Percentiles rank a stretch among this genome's conserved stretches.
Evolutionary conservation across 2,888 invertebrate genomes (phyloP).

Genomic region (Drosophila gaucha): DNA sequence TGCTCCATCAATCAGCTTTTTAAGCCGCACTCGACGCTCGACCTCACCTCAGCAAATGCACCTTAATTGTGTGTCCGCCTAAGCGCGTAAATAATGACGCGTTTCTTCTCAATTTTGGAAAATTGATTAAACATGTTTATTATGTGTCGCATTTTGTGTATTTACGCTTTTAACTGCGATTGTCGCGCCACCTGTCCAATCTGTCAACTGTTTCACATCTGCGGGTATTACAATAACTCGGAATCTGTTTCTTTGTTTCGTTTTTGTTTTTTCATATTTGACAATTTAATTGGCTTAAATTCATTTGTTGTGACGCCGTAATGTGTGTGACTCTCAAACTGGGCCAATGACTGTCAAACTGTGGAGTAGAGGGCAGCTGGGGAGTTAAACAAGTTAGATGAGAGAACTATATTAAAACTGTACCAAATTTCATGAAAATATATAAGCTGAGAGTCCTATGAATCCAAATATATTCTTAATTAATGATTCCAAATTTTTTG

Average conservation of each 20-base stretch:
- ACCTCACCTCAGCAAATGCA: constrained; percentile 11
- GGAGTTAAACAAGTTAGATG: neutral
- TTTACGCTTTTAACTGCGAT: constrained; percentile 20
- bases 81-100: constrained; percentile 58
- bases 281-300: constrained; percentile 63
- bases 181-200: constrained; percentile 49
- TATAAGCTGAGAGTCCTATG: neutral
- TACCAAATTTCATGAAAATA: neutral
- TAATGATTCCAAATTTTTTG: constrained; percentile 36
- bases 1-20: constrained; percentile 40
- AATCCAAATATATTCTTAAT: too few relatives aligned
- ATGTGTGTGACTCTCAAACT: constrained; percentile 18
- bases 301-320: constrained; percentile 46
- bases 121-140: constrained; percentile 43
- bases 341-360: constrained; percentile 11
- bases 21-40: constrained; percentile 41
- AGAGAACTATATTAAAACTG: too few relatives aligned
- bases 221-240: constrained; percentile 2
- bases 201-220: constrained; percentile 45
- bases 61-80: constrained; percentile 37
- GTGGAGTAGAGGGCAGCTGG: neutral
- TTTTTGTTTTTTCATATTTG: constrained; percentile 19
- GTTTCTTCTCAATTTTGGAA: constrained; percentile 13
- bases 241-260: constrained; percentile 18
- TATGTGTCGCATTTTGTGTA: constrained; percentile 24